A percentile compares a stretch with the other conserved stretches of the same genome.
These are phyloP conservation scores for Symphodus melops DNA, from an alignment of 2,113 vertebrate species.

Conservation along the genomic window DNA sequence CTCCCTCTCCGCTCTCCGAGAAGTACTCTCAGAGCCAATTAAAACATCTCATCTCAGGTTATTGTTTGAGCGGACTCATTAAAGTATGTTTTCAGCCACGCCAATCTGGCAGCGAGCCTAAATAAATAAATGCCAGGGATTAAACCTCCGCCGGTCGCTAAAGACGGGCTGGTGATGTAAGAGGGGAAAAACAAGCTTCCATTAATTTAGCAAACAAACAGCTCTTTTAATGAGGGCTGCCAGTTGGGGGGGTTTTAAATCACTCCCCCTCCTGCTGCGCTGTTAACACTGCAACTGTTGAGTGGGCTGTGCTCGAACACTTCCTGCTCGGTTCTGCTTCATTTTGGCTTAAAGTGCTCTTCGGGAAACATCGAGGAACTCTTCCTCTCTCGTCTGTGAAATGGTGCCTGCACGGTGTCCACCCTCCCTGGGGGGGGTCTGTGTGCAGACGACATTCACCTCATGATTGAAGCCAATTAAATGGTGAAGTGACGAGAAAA, in stretches of 20 bases:
- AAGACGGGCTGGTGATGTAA: conserved; percentile 46
- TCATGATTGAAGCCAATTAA: neutral
- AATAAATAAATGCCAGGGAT: conserved; percentile 62
- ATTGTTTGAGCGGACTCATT: conserved; percentile 60
- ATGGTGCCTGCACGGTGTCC: neutral
- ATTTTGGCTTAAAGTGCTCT: conserved; percentile 32
- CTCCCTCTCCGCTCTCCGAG: conserved; percentile 36
- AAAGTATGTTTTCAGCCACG: conserved; percentile 51
- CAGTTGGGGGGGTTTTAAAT: conserved; percentile 42
- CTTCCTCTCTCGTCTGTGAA: neutral
- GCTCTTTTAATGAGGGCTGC: conserved; percentile 50
- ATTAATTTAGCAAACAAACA: conserved; percentile 66
- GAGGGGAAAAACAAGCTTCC: conserved; percentile 41
- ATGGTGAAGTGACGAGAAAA: neutral
- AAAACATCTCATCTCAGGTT: conserved; percentile 49
- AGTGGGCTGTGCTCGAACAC: conserved; percentile 45
- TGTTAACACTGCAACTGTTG: conserved; percentile 24
- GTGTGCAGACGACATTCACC: no score
- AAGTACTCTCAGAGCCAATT: conserved; percentile 55
- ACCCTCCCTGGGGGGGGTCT: neutral
- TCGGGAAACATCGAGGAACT: conserved; percentile 7
- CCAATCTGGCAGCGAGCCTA: conserved; percentile 45
- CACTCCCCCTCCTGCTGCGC: conserved; percentile 34
- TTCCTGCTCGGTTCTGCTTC: conserved; percentile 36
- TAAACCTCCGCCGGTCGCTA: conserved; percentile 61